phyloP scores from a whole-genome alignment of 2,888 invertebrate genomes.

The Sipha maydis region DNA sequence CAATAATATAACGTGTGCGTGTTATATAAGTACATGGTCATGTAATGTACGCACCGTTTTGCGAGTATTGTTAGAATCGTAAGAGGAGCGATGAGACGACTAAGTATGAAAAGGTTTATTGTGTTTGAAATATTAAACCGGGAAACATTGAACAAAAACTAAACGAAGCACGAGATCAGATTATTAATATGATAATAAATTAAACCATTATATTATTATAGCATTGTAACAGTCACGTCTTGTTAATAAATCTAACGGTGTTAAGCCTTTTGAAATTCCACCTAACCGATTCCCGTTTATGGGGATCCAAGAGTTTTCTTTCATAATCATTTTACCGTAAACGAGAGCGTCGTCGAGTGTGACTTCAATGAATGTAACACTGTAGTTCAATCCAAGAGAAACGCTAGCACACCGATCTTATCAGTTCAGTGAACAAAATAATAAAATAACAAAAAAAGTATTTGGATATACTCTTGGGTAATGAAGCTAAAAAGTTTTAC shows the following conservation, averaged over 20 bases:
- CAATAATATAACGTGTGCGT: not conserved
- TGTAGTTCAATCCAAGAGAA: not conserved
- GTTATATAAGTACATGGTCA: not conserved
- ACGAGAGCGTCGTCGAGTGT: not conserved
- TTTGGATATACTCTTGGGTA: not conserved
- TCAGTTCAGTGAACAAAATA: constrained; percentile 18
- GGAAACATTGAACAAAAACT: constrained; percentile 19
- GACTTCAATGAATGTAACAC: not conserved
- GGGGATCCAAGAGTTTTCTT: not conserved
- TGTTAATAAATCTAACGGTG: constrained; percentile 3
- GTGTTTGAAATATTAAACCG: not conserved
- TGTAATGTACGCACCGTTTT: not conserved
- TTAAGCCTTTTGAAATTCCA: not conserved
- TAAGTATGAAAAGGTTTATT: constrained; percentile 26
- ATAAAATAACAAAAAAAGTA: not conserved
- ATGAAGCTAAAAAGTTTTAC: constrained; percentile 23
- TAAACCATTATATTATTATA: not conserved
- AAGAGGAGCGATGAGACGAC: not conserved
- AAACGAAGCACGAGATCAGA: not conserved
- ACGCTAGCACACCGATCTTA: constrained; percentile 1
- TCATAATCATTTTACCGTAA: not conserved
- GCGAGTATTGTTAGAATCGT: not conserved
- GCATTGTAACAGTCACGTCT: not conserved
- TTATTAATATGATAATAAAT: constrained; percentile 26
- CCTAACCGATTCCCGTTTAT: not conserved